A percentile compares a stretch with the other conserved stretches of the same genome.
Evolutionary conservation across 64 coral and sea anemone genomes (phyloP).

Genomic region (Orbicella faveolata): DNA sequence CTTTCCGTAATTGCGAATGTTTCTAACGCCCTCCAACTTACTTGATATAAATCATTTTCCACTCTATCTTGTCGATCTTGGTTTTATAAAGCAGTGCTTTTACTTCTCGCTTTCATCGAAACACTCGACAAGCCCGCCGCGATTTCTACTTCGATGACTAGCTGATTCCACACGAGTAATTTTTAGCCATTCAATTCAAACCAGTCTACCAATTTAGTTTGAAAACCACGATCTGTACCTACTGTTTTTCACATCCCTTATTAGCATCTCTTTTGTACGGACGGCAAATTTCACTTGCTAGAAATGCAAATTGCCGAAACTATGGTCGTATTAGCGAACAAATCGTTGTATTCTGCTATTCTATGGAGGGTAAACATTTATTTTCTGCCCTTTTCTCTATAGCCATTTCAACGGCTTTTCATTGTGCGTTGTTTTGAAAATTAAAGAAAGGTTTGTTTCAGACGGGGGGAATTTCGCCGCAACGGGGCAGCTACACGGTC

Average conservation of each 20-base stretch:
- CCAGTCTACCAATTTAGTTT: constrained; percentile 1
- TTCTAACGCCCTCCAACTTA: constrained; percentile 21
- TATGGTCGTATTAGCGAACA: constrained; percentile 48
- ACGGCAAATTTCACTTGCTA: constrained; percentile 46
- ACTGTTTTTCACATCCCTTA: constrained; percentile 11
- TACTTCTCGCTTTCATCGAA: not conserved
- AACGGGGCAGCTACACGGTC: not conserved
- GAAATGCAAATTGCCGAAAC: constrained; percentile 49
- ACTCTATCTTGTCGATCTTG: not conserved
- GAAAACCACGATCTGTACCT: constrained; percentile 2
- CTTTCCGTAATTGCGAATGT: not conserved
- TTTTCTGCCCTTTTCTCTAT: constrained; percentile 16
- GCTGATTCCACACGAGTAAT: not conserved
- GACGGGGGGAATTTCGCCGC: constrained; percentile 14
- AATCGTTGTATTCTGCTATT: constrained; percentile 33
- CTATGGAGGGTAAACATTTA: constrained; percentile 40
- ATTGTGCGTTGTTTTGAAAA: constrained; percentile 47
- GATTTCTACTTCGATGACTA: not conserved
- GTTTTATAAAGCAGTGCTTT: constrained; percentile 16
- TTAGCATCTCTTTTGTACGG: constrained; percentile 31
- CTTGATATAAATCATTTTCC: constrained; percentile 33
- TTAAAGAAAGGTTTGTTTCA: constrained; percentile 15
- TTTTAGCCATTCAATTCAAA: not conserved
- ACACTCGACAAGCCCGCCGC: not conserved
- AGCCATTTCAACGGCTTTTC: constrained; percentile 42